Evolutionary conservation across 2,797 vertebrate species (phyloP), one percentile per base, ranked within the genome.

Genomic region (Salarias fasciatus): DNA sequence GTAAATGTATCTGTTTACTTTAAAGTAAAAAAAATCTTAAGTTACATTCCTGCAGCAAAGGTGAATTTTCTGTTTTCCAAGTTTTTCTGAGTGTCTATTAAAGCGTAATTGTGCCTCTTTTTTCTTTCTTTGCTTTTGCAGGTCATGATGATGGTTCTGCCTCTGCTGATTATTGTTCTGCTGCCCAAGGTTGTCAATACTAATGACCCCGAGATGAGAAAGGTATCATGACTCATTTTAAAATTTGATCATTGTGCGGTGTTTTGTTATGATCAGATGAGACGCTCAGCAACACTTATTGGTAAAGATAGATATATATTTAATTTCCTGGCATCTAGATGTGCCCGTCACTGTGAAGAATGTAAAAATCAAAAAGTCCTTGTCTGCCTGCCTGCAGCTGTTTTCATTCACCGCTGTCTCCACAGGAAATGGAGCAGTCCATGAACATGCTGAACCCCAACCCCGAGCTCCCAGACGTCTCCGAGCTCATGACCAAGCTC

Each of bases 361-460:
- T 45, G 28, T 29, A 31, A 24, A 24, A 24, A 24, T 35, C n/a
- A 5, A 8, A 11, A 4, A 53, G 44, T 29, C 11, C 11, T 5
- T 24, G 24, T 29, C 14, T 8, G 28, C 47, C 12, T 8, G 9
- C 11, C 30, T 42, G 6, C 13, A 59, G 36, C 44, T 51, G 15
- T 63, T 11, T 4, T 38, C 36, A 38, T 38, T 71, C 14, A 4
- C 30, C 43, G 35, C 1, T 3, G 0, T 50, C 68, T 61, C 60
- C 69, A 35, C 90, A 99, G 98, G 98, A 99, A 92, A 99, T 99
- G 95, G 98, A 99, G 71, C 98, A 99, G 84, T 99, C 98, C 44
- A 99, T 99, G 97, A 98, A 98, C 85, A 99, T 99, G 98, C 85
- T 99, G 87, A 99, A 97, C 91, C 97, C 98, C 74, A 99, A 99